Evolutionary conservation across 2,113 vertebrate species (phyloP).

Genomic region (Panthera uncia): DNA sequence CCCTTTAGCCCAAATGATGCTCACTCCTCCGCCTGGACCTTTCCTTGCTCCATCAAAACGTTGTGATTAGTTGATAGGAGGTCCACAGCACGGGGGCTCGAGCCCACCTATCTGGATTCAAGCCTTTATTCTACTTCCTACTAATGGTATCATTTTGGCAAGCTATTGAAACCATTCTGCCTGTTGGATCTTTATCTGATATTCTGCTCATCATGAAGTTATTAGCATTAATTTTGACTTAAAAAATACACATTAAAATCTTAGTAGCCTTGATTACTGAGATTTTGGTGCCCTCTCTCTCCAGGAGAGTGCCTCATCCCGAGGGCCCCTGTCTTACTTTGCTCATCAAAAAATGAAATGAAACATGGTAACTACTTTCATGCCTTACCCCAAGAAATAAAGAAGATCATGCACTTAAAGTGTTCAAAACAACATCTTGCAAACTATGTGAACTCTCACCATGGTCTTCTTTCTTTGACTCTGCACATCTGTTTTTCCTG

Average conservation of each 20-base stretch:
- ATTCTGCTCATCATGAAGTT: neutral
- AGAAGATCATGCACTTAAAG: neutral
- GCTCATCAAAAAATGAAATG: neutral
- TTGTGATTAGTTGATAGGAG: neutral
- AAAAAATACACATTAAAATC: neutral
- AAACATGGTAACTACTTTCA: neutral
- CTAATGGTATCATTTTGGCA: neutral
- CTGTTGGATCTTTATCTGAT: neutral
- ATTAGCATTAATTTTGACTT: slow-evolving; percentile 16
- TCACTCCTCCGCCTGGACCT: neutral
- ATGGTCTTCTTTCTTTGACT: neutral
- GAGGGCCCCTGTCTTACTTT: neutral
- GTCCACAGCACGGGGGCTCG: rapidly evolving
- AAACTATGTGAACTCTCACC: neutral
- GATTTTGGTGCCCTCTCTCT: neutral
- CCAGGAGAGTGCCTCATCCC: neutral
- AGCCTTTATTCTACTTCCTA: neutral
- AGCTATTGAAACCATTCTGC: neutral
- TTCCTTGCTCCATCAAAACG: neutral
- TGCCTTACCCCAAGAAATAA: neutral
- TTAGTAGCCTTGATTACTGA: neutral
- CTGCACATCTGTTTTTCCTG: neutral
- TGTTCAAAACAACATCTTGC: neutral
- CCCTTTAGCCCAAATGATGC: neutral
- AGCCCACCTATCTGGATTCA: neutral